phyloP scores from a whole-genome alignment of 2,113 vertebrate species.

The Myrmophylax atrothorax region DNA sequence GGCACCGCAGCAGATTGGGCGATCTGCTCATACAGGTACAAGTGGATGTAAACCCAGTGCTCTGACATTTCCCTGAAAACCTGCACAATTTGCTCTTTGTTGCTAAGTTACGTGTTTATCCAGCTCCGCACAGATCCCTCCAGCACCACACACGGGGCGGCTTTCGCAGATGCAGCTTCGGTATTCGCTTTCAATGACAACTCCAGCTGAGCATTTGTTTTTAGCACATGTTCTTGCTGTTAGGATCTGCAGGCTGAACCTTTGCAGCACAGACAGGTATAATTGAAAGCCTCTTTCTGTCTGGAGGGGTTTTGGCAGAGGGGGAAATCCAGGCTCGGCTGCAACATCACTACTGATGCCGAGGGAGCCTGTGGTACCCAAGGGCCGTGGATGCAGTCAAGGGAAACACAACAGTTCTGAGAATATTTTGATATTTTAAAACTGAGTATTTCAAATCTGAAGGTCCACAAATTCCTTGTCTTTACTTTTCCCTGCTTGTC shows the following conservation, averaged over 20 bases:
- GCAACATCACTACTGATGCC: rapidly evolving
- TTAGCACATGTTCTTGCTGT: rapidly evolving
- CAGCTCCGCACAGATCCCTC: background rate
- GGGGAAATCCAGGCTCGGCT: background rate
- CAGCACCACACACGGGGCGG: rapidly evolving
- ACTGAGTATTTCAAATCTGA: rapidly evolving
- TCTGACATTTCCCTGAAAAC: background rate
- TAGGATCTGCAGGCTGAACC: background rate
- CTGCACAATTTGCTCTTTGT: background rate
- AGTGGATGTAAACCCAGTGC: rapidly evolving
- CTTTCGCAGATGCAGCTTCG: background rate
- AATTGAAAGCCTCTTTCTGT: background rate
- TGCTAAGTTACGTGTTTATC: background rate
- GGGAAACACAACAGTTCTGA: background rate
- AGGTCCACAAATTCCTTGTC: background rate
- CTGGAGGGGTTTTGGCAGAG: rapidly evolving
- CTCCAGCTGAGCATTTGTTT: background rate
- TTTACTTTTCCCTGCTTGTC: background rate
- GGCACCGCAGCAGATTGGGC: rapidly evolving
- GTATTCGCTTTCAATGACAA: rapidly evolving
- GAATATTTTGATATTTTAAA: background rate
- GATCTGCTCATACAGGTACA: rapidly evolving
- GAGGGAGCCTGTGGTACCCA: rapidly evolving
- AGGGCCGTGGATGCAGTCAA: background rate
- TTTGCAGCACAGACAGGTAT: background rate